These are phyloP conservation scores for Mesochorus sp. DNA, from an alignment of 2,888 invertebrate species.

Conservation along the genomic window DNA sequence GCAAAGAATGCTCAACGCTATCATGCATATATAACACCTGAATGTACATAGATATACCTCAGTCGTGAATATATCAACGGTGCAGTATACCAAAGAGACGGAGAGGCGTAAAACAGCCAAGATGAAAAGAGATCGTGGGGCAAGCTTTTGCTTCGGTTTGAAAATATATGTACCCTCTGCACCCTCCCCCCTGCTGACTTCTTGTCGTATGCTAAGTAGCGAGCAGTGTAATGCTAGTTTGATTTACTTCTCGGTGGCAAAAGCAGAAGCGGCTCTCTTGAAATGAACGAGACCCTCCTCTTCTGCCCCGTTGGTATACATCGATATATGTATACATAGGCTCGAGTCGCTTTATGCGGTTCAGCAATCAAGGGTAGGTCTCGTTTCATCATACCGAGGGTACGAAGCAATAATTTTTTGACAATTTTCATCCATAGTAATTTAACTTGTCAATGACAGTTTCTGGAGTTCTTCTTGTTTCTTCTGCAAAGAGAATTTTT, in stretches of 20 bases:
- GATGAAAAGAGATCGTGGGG: slow-evolving; percentile 31
- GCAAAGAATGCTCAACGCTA: slow-evolving; percentile 32
- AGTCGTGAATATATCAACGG: not conserved
- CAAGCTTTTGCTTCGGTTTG: slow-evolving; percentile 56
- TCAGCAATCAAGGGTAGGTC: too few relatives aligned
- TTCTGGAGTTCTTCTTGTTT: too few relatives aligned
- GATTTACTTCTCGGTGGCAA: slow-evolving; percentile 72
- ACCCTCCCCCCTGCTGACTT: slow-evolving; percentile 63
- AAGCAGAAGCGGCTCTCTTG: slow-evolving; percentile 40
- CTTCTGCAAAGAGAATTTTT: too few relatives aligned
- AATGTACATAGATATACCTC: slow-evolving; percentile 25
- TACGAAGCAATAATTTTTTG: too few relatives aligned
- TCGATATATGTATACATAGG: not conserved
- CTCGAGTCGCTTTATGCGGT: not conserved
- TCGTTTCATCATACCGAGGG: too few relatives aligned
- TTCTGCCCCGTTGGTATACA: slow-evolving; percentile 17
- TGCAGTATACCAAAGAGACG: not conserved
- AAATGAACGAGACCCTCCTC: not conserved
- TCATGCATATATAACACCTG: not conserved
- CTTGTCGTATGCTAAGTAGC: slow-evolving; percentile 75
- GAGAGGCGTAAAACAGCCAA: not conserved
- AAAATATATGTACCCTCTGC: slow-evolving; percentile 24
- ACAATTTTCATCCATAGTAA: too few relatives aligned
- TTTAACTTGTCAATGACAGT: too few relatives aligned
- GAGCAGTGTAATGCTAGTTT: slow-evolving; percentile 72